These are phyloP conservation scores for Peromyscus attwateri DNA, from an alignment of 2,797 vertebrate species.

Conservation along the genomic window DNA sequence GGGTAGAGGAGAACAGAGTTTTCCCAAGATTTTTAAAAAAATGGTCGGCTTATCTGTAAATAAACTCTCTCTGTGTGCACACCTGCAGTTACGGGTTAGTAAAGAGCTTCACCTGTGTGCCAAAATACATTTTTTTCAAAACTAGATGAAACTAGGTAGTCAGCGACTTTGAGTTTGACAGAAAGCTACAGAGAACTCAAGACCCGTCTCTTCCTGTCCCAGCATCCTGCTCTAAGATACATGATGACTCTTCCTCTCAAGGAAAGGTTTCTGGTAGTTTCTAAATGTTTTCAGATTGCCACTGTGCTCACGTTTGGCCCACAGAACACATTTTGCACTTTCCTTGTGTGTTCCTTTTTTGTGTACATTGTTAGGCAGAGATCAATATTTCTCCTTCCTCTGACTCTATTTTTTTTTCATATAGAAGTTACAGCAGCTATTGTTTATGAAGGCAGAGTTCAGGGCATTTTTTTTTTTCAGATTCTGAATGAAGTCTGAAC, in stretches of 20 bases:
- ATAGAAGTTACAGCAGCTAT: neutral
- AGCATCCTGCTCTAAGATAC: neutral
- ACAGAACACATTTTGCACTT: neutral
- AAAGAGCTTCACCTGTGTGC: slow-evolving; percentile 58
- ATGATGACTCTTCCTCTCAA: neutral
- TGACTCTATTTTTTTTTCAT: neutral
- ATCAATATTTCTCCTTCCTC: neutral
- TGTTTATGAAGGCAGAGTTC: slow-evolving; percentile 34
- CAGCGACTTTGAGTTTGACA: slow-evolving; percentile 68
- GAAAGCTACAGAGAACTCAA: slow-evolving; percentile 34
- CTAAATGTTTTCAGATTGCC: slow-evolving; percentile 1
- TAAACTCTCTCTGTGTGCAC: slow-evolving; percentile 44
- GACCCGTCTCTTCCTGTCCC: neutral
- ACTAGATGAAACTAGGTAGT: slow-evolving; percentile 60
- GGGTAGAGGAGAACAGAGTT: neutral
- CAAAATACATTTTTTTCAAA: slow-evolving; percentile 73
- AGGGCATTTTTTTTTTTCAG: neutral
- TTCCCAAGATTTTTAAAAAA: slow-evolving; percentile 69
- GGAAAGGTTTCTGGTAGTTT: neutral
- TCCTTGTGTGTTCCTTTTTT: neutral
- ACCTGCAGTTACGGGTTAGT: slow-evolving; percentile 65
- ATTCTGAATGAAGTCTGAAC: slow-evolving; percentile 59
- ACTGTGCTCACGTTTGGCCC: neutral
- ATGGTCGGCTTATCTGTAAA: slow-evolving; percentile 66
- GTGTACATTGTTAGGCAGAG: slow-evolving; percentile 37